These are phyloP conservation scores for Axis porcinus DNA, from an alignment of 2,113 vertebrate genomes.

Conservation along the genomic window DNA sequence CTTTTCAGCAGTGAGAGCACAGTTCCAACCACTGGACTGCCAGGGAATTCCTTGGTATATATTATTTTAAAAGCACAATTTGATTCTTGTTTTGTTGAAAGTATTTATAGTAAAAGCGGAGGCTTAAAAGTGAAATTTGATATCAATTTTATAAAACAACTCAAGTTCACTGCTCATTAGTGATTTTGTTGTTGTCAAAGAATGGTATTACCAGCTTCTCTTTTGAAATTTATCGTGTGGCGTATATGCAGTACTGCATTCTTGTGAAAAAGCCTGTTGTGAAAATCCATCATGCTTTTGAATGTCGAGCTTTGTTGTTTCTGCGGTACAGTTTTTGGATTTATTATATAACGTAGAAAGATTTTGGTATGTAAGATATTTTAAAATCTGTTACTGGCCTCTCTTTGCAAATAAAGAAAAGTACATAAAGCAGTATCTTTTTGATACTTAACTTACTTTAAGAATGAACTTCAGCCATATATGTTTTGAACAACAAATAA, in stretches of 20 bases:
- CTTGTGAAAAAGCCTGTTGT: background rate
- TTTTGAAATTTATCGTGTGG: background rate
- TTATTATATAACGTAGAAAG: background rate
- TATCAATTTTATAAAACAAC: background rate
- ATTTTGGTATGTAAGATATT: background rate
- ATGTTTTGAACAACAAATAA: background rate
- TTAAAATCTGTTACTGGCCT: background rate
- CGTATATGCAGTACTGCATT: background rate
- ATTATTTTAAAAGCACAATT: conserved; percentile 4
- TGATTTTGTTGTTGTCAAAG: background rate
- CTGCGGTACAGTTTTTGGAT: background rate
- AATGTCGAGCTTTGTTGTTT: background rate
- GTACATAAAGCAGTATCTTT: background rate
- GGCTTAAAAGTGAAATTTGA: background rate
- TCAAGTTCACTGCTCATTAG: background rate
- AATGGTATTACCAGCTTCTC: background rate
- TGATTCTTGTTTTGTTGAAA: background rate
- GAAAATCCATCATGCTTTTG: background rate
- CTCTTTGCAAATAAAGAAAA: background rate
- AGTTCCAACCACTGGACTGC: background rate
- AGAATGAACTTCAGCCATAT: background rate
- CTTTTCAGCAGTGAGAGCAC: background rate
- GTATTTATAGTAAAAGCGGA: conserved; percentile 15
- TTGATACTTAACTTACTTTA: background rate
- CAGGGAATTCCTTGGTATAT: background rate